Evolutionary conservation across 2,888 invertebrate genomes (phyloP).

Genomic region (Phania funesta): DNA sequence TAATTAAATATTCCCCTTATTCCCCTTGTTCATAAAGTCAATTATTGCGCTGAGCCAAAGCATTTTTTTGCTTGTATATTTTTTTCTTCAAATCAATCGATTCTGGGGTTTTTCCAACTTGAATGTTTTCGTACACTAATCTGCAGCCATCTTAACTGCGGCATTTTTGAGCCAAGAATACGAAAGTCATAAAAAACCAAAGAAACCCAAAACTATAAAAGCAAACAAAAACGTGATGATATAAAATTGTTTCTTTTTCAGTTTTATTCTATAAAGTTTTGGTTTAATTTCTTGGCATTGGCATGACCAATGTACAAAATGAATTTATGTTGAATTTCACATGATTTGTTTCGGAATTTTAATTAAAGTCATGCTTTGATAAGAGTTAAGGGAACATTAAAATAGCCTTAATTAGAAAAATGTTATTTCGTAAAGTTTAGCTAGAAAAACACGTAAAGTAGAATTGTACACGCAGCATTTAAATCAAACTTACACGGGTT

Average conservation of each 20-base stretch:
- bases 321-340: slow-evolving; percentile 31
- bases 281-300: slow-evolving; percentile 40
- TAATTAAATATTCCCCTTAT: too few relatives aligned
- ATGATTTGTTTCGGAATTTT: slow-evolving; percentile 15
- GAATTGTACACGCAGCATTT: too few relatives aligned
- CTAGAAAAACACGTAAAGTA: not conserved
- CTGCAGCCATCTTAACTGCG: slow-evolving; percentile 21
- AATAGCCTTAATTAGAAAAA: slow-evolving; percentile 13
- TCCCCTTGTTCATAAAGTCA: too few relatives aligned
- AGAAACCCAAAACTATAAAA: slow-evolving; percentile 19
- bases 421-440: slow-evolving; percentile 12
- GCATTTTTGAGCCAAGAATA: slow-evolving; percentile 50
- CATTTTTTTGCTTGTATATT: not conserved
- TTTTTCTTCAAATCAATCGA: slow-evolving; percentile 33
- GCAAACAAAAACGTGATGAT: slow-evolving; percentile 46
- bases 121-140: not conserved
- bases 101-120: not conserved
- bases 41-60: too few relatives aligned
- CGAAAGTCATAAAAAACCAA: slow-evolving; percentile 4
- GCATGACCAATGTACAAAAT: slow-evolving; percentile 34
- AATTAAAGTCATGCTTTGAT: slow-evolving; percentile 47
- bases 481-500: too few relatives aligned
- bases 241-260: slow-evolving; percentile 23
- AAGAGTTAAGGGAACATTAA: not conserved
- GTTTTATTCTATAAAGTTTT: slow-evolving; percentile 25